Base-by-base conservation (phyloP, 2,797 vertebrate genomes). In the Anabacerthia variegaticeps region DNA sequence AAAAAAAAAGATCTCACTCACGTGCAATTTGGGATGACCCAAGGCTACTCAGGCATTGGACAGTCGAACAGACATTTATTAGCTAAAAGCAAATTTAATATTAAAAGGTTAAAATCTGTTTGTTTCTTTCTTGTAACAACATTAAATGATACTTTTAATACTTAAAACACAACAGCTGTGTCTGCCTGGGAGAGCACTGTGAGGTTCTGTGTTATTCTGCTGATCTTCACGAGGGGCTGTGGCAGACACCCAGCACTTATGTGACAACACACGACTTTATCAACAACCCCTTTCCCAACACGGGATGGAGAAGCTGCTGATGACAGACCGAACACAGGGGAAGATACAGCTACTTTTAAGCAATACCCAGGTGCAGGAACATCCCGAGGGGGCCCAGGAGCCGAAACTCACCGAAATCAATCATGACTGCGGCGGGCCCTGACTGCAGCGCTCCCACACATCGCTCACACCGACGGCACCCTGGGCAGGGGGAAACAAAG, bases 231-330 rank as follows among this genome's bases (percentile, higher is more conserved):
- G 22, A 34, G 43, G 37, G 34, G 19, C 0, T 17, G 10, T 4
- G 2, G 71, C 32, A 27, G 54, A 10, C 17, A 16, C 1, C 0
- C 4, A 4, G 6, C 6, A 34, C 8, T 23, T 37, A 6, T 1
- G 2, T 1, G 7, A 15, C 18, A 52, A 44, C 2, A 14, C 0
- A 6, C 0, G 23, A 27, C 6, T 58, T 27, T 3, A n/a, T 2
- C 34, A 56, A 26, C 18, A 21, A 30, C 2, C 22, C 30, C 24
- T 41, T 24, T 44, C 17, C 5, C 65, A 41, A 4, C 27, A 2
- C 0, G 26, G 6, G 3, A 10, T 39, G 16, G 32, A 49, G 39
- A 39, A 30, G 11, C 2, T 46, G 65, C 48, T 9, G 28, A 2
- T 0, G 15, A 24, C 28, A 36, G 23, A 14, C 22, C 13, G 30